Base-by-base conservation (phyloP, 1,140 invertebrate genomes). In the Plutomurus gul region DNA sequence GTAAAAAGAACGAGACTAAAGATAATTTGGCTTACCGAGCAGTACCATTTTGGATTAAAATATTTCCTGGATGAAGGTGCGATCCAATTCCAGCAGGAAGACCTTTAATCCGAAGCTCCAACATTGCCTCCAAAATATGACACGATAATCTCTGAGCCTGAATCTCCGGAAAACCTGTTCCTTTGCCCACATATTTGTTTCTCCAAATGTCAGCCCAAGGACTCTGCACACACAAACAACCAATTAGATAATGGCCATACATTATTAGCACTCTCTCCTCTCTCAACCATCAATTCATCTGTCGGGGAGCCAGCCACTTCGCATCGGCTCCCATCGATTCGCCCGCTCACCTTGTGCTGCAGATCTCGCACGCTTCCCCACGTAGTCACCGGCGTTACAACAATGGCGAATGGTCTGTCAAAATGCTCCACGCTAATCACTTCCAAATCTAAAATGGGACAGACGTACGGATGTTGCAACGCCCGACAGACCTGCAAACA, bases 381-480 rank as follows among this genome's bases (percentile, higher is more conserved):
- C 18, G 90, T 89, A 85, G 94, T 95, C 78, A 95, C 92, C 0
- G 95, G 95, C 81, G 93, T 90, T 1, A 96, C 90, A 11, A 93
- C 87, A 22, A 94, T 89, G 7, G 92, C 90, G 86, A 90, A 90
- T 80, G 88, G 86, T 84, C 84, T 77, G 82, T 88, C 85, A 85
- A 83, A 75, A 43, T 81, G 75, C n/a, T 86, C 84, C 40, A 86
- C 84, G 40, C 82, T 84, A 39, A 86, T 84, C 85, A 91, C 90
- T 80, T 94, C 94, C 76, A 96, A 87, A 85, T 96, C 94, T 56
- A 96, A 87, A 2, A 96, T 91, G 0, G 95, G 95, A 87, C 94
- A 95, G 75, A 97, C 93, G 85, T 96, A 96, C 0, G 95, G 95
- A 87, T 96, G 95, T 86, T 96, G 94, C 6, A 96, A 88, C 4